A percentile compares a stretch with the other conserved stretches of the same genome.
Evolutionary conservation across 64 coral and sea anemone genomes (phyloP).

Genomic region (Dendronephthya gigantea): DNA sequence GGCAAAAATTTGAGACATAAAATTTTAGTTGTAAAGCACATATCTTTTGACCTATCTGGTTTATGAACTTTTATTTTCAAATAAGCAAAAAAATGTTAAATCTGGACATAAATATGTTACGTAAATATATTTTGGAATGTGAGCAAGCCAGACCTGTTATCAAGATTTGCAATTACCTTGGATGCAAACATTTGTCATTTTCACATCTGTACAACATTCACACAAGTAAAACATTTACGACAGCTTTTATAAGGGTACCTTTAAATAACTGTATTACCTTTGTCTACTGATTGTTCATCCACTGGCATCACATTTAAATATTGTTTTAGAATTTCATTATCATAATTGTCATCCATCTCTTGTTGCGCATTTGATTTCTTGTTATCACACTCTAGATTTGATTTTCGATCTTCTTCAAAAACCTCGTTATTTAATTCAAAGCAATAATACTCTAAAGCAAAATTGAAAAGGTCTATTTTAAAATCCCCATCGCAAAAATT

Average conservation of each 20-base stretch:
- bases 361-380: background rate
- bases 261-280: background rate
- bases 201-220: too few species aligned
- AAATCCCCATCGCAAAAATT: background rate
- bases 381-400: background rate
- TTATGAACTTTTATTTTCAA: too few species aligned
- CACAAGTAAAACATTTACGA: too few species aligned
- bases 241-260: too few species aligned
- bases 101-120: too few species aligned
- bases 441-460: background rate
- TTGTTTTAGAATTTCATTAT: conserved; percentile 63
- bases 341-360: conserved; percentile 27
- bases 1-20: background rate
- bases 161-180: too few species aligned
- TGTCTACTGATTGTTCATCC: background rate
- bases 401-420: background rate
- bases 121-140: too few species aligned
- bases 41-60: background rate
- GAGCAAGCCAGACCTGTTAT: too few species aligned
- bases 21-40: background rate
- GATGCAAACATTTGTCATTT: too few species aligned
- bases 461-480: background rate
- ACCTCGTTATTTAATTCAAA: background rate
- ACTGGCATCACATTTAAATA: background rate
- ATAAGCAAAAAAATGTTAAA: too few species aligned